Evolutionary conservation across 2,797 vertebrate species (phyloP).

Genomic region (Meda fulgida): DNA sequence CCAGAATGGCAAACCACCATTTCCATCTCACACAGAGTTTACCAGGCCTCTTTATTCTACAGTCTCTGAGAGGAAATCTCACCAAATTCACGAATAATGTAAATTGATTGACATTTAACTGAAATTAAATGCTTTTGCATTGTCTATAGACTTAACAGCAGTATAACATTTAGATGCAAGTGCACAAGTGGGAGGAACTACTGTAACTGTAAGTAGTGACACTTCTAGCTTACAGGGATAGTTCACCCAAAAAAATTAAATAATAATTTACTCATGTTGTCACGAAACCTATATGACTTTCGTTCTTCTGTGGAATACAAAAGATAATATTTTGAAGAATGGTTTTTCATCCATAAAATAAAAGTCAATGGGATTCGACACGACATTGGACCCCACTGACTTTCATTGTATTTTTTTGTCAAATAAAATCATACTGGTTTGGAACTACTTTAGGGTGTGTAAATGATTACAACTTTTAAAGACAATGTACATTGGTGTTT

Average conservation of each 20-base stretch:
- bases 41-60: constrained; percentile 20
- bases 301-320: background rate
- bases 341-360: background rate
- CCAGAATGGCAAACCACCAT: constrained; percentile 33
- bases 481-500: background rate
- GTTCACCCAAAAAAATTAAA: background rate
- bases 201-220: background rate
- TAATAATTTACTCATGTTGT: background rate
- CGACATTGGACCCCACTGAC: background rate
- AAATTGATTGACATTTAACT: background rate
- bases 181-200: background rate
- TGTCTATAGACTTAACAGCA: constrained; percentile 15
- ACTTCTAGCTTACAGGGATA: background rate
- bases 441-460: background rate
- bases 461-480: background rate
- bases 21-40: constrained; percentile 42
- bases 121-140: constrained; percentile 6
- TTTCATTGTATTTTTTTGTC: background rate
- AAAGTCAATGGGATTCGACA: background rate
- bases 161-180: background rate
- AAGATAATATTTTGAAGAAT: background rate
- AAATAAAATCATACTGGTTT: background rate
- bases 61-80: constrained; percentile 34
- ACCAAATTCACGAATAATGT: background rate
- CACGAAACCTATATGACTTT: background rate